Conservation (phyloP, 2,113 vertebrate species). For the Alethe diademata region DNA sequence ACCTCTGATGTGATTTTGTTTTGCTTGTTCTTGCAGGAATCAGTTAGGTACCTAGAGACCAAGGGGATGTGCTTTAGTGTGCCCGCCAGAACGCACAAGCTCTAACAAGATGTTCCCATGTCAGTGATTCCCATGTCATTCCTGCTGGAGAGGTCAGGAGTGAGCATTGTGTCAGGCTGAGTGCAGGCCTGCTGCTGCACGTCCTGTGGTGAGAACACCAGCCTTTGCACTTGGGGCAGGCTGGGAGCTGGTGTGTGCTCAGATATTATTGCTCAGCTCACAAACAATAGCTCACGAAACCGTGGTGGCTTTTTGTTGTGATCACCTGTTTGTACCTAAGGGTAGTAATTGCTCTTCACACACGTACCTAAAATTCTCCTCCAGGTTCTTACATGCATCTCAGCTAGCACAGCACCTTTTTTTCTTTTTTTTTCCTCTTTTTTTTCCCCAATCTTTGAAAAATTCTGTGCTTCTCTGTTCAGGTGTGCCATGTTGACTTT, state of each 20-base stretch:
- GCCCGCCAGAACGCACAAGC: neutral
- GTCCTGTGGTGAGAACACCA: neutral
- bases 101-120: neutral
- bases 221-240: neutral
- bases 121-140: neutral
- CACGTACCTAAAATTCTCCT: neutral
- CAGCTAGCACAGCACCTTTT: neutral
- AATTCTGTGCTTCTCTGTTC: neutral
- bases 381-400: neutral
- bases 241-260: neutral
- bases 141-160: neutral
- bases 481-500: no score
- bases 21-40: neutral
- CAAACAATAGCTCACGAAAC: neutral
- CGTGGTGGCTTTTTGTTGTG: neutral
- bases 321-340: neutral
- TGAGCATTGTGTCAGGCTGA: neutral
- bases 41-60: neutral
- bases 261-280: neutral
- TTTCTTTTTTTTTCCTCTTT: no score
- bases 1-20: neutral
- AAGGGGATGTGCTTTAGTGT: neutral
- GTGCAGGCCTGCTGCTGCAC: neutral
- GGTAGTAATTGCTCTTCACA: neutral
- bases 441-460: neutral